Percentiles rank a stretch among this genome's conserved stretches.
phyloP scores from a whole-genome alignment of 2,797 vertebrate genomes.

The Monodelphis domestica region DNA sequence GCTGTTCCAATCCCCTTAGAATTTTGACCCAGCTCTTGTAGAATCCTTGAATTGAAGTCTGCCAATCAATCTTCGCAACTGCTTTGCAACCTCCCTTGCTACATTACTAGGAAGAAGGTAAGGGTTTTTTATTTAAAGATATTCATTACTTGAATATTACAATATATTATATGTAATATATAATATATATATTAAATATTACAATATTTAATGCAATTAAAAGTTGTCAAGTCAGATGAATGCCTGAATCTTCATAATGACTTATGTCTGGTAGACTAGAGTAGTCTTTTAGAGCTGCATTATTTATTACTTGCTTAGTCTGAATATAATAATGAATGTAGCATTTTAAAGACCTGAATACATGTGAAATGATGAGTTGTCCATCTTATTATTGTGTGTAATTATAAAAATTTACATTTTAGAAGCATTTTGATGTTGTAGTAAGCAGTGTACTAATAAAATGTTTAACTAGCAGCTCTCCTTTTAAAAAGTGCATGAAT shows the following conservation, averaged over 20 bases:
- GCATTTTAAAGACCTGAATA: not conserved
- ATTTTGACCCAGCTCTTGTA: no score
- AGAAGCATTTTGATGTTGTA: not conserved
- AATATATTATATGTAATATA: no score
- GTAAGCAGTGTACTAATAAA: not conserved
- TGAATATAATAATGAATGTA: not conserved
- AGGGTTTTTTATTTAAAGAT: no score
- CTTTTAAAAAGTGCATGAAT: not conserved
- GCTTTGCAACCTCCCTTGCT: no score
- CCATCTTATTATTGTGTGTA: not conserved
- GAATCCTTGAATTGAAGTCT: no score
- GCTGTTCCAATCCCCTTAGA: no score
- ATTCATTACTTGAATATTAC: no score
- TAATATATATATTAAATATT: no score
- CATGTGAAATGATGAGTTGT: not conserved
- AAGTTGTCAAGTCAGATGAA: slow-evolving; percentile 58
- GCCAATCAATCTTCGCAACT: no score
- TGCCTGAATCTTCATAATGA: slow-evolving; percentile 70
- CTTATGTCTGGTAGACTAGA: slow-evolving; percentile 37
- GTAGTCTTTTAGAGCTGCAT: slow-evolving; percentile 45
- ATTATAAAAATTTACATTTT: not conserved
- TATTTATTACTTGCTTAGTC: not conserved
- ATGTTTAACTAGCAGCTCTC: not conserved
- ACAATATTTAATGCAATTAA: no score
- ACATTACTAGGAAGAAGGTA: no score